Evolutionary conservation across 2,113 vertebrate species (phyloP), one percentile per base, ranked within the genome.

Genomic region (Prochilodus magdalenae): DNA sequence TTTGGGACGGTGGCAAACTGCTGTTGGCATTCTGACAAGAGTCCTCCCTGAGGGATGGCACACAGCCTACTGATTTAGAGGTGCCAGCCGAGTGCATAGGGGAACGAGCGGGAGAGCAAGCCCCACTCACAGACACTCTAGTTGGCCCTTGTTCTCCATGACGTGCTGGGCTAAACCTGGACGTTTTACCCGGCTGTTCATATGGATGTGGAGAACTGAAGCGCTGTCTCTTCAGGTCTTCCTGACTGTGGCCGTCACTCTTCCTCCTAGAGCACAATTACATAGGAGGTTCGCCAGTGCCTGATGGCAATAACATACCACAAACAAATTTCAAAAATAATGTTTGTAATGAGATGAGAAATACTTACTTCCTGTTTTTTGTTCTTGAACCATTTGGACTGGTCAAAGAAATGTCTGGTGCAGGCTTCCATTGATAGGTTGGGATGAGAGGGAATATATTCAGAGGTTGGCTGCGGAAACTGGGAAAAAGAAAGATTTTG

Each of bases 201-300:
- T 92, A 89, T 73, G 83, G 88, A 70, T 72, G 51, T 0, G 74
- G 84, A 27, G 93, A 93, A 76, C 94, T 87, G 78, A 94, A 90
- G 26, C 97, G 92, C 69, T 94, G 95, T 2, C 95, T 92, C 90
- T 99, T 99, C 75, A 89, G 77, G 51, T 89, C 87, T 77, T 87
- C 69, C 59, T 91, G 72, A 47, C 36, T 88, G 81, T 90, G 86
- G 27, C 95, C 93, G 20, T 90, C 89, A 65, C 82, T 91, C 76
- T 84, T 91, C 86, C 97, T 95, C 95, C 97, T 99, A 88, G 27
- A 91, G 90, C 82, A 87, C 33, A 53, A 33, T 40, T 49, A 26
- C 6, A 59, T 27, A 3, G 20, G 18, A 74, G 49, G 1, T 7
- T 40, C 5, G 10, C 36, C 14, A 44, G 51, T 44, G 30, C 11